Evolutionary conservation across 2,113 vertebrate genomes (phyloP).

Genomic region (Indri indri): DNA sequence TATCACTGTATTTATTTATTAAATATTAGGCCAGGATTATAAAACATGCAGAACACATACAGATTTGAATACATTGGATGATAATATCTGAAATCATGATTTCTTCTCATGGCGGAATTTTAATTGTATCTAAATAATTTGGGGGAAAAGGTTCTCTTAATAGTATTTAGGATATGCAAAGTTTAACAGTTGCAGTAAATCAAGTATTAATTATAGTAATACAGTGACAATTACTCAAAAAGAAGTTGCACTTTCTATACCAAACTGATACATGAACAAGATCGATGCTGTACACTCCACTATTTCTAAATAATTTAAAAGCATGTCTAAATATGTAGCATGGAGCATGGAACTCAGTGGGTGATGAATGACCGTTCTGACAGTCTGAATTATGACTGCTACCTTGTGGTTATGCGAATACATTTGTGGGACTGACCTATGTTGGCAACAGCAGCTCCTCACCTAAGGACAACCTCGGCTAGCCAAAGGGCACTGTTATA

Average conservation of each 20-base stretch:
- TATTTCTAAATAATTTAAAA: background rate
- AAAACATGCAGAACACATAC: background rate
- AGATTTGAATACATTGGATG: background rate
- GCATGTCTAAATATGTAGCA: background rate
- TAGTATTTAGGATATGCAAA: background rate
- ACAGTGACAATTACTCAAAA: background rate
- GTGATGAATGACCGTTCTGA: background rate
- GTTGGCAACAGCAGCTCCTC: background rate
- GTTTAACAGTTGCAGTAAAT: background rate
- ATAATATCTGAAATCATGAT: background rate
- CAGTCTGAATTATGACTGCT: background rate
- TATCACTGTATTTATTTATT: background rate
- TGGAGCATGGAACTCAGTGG: background rate
- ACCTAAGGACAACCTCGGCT: background rate
- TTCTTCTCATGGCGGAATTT: background rate
- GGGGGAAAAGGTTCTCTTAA: background rate
- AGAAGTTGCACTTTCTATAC: background rate
- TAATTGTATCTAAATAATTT: slow-evolving; percentile 7
- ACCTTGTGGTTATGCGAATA: too few species aligned
- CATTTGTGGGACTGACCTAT: background rate
- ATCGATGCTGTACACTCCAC: background rate
- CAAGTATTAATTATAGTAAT: background rate
- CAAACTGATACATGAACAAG: background rate
- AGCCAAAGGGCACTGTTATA: background rate
- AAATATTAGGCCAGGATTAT: background rate